Conservation (phyloP, 2,797 vertebrate genomes). For the Perodicticus potto region DNA sequence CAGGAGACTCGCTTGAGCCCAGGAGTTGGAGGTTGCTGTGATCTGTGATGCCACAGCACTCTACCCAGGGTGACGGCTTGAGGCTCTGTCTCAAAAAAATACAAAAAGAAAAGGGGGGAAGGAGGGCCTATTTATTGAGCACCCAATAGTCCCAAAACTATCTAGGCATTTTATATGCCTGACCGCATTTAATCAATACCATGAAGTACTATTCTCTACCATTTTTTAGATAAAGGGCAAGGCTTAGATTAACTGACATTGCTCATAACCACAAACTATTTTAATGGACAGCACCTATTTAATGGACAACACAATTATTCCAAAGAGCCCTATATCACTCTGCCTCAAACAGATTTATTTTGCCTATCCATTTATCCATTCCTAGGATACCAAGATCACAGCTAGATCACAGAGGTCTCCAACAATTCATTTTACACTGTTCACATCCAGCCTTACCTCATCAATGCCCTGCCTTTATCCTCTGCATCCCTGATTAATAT, state of each 20-base stretch:
- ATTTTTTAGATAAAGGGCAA: constrained; percentile 12
- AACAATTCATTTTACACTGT: background rate
- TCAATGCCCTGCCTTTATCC: background rate
- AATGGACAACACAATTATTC: background rate
- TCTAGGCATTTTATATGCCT: background rate
- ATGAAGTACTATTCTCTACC: background rate
- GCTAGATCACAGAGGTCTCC: background rate
- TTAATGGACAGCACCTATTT: background rate
- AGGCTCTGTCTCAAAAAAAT: too few relatives aligned
- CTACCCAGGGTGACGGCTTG: too few relatives aligned
- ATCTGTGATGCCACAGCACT: too few relatives aligned
- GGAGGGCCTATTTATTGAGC: background rate
- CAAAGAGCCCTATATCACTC: background rate
- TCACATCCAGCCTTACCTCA: background rate
- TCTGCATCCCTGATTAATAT: background rate
- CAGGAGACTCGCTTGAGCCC: too few relatives aligned
- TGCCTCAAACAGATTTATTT: background rate
- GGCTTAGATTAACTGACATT: background rate
- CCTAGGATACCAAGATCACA: background rate
- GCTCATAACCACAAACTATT: background rate
- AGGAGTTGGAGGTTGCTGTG: too few relatives aligned
- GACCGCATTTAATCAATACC: constrained; percentile 16
- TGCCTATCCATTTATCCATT: background rate
- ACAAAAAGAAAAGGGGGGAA: background rate
- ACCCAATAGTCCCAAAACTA: constrained; percentile 10